phyloP scores from a whole-genome alignment of 2,113 vertebrate genomes.

The Rattus norvegicus region DNA sequence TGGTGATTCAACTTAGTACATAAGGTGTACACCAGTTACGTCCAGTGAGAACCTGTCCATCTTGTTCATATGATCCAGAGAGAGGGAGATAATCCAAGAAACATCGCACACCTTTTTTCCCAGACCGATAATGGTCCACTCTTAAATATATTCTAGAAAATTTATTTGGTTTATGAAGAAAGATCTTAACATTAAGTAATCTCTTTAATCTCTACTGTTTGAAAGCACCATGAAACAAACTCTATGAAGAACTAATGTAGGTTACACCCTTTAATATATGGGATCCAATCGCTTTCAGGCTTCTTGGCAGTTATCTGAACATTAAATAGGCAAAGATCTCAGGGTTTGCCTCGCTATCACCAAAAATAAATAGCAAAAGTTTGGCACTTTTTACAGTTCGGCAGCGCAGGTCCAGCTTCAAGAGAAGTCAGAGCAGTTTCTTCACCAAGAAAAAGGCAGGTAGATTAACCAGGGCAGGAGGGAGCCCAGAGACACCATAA shows the following conservation, averaged over 20 bases:
- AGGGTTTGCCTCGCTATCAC: conserved; percentile 31
- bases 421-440: conserved; percentile 83
- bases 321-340: conserved; percentile 5
- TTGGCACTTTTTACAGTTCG: conserved; percentile 87
- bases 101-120: conserved; percentile 52
- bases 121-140: conserved; percentile 50
- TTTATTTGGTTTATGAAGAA: conserved; percentile 53
- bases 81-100: conserved; percentile 55
- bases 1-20: conserved; percentile 74
- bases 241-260: conserved; percentile 24
- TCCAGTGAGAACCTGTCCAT: conserved; percentile 74
- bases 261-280: conserved; percentile 25
- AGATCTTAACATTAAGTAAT: conserved; percentile 53
- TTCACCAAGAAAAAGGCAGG: conserved; percentile 5
- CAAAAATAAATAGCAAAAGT: conserved; percentile 80
- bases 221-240: conserved; percentile 38
- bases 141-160: conserved; percentile 56
- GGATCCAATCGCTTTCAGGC: conserved; percentile 30
- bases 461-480: neutral
- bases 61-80: conserved; percentile 61
- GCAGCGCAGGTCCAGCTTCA: conserved; percentile 86
- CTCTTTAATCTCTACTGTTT: conserved; percentile 1
- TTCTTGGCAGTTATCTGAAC: conserved; percentile 18
- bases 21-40: conserved; percentile 76
- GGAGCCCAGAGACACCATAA: neutral